Evolutionary conservation across 2,797 vertebrate species (phyloP), one percentile per base, ranked within the genome.

Genomic region (Manis pentadactyla): DNA sequence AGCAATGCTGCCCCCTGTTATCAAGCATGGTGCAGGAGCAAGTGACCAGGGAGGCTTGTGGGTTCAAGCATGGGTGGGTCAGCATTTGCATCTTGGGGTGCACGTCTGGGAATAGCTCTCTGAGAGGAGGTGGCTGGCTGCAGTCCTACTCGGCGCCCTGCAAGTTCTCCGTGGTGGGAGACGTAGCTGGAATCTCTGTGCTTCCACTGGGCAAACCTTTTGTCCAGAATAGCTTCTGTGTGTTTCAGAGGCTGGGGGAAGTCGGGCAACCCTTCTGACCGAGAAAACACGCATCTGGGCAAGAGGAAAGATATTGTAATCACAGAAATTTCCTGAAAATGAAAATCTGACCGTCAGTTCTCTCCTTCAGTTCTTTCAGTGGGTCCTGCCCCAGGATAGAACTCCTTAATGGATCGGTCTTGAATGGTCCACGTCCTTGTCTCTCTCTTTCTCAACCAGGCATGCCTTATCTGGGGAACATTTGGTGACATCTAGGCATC

Each of bases 1-100:
- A 15, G 6, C 13, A 46, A 5, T 46, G 8, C 4, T 18, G n/a
- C 0, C 34, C 8, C 7, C 5, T 68, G 5, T 27, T 39, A 29
- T 31, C 59, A 34, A 74, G 27, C 51, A 51, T 3, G 1, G 39
- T n/a, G 69, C 42, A 9, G 69, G 27, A 19, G 13, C 9, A 3
- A 15, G 1, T 59, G 79, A 69, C 29, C 63, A 61, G 29, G 46
- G 63, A 39, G 12, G 5, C 19, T 78, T 89, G 61, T 39, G 61
- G 51, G 39, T 89, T 75, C 61, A 94, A 59, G 73, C 21, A 27
- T 42, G 69, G 69, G 34, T 18, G 11, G n/a, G 27, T 53, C 21
- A 42, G 37, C 34, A 15, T 29, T 69, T 75, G 59, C 46, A n/a
- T 49, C 53, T 78, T 2, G 4, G 61, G 13, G 6, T 68, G 15